Evolutionary conservation across 2,113 vertebrate species (phyloP).

Genomic region (Sisor rabdophorus): DNA sequence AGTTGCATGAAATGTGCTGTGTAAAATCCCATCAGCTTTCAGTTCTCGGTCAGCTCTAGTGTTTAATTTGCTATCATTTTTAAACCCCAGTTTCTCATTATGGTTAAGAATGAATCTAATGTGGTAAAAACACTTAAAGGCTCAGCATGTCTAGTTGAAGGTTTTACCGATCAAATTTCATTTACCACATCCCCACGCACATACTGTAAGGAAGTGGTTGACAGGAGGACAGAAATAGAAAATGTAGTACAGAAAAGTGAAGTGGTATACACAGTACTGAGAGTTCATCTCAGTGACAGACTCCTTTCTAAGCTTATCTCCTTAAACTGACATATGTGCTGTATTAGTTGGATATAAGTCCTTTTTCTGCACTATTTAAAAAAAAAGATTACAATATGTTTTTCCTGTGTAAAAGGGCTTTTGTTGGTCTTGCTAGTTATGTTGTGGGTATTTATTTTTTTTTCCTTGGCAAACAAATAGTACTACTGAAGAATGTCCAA

Average conservation of each 20-base stretch:
- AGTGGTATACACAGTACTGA: no score
- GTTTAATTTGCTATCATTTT: background rate
- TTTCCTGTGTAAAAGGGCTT: background rate
- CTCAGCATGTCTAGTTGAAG: background rate
- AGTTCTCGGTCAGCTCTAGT: background rate
- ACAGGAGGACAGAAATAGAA: background rate
- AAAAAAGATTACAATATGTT: background rate
- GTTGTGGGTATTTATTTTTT: background rate
- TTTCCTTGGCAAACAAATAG: background rate
- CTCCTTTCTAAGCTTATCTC: no score
- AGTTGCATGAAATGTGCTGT: background rate
- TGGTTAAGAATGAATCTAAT: background rate
- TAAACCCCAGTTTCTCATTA: background rate
- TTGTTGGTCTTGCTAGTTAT: background rate
- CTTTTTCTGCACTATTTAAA: background rate
- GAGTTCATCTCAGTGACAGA: no score
- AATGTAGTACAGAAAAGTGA: background rate
- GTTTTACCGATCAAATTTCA: slow-evolving; percentile 11
- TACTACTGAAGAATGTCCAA: background rate
- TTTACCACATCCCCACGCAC: background rate
- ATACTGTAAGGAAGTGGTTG: background rate
- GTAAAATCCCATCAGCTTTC: background rate
- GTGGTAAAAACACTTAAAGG: slow-evolving; percentile 2
- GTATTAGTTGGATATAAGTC: background rate
- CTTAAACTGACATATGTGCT: background rate